Evolutionary conservation across 2,113 vertebrate species (phyloP), one percentile per base, ranked within the genome.

Genomic region (Heterochromis multidens): DNA sequence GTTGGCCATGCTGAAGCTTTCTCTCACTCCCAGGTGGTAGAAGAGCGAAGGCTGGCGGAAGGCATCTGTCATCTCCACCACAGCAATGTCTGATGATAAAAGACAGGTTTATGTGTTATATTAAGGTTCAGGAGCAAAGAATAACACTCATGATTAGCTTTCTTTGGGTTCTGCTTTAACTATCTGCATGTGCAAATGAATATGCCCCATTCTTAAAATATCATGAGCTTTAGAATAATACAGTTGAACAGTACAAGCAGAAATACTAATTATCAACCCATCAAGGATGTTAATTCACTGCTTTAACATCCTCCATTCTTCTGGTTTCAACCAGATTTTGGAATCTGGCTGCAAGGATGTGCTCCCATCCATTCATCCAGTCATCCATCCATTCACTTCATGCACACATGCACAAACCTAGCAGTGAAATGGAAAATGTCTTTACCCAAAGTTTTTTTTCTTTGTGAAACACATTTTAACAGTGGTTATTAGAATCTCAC

Each of bases 1-100:
- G 96, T 99, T 99, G 88, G 97, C 99, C 98, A 99, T 99, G 94
- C 99, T 98, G 97, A 99, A 99, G 93, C 99, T 99, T 90, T 99
- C 99, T 88, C 99, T 90, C 88, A 99, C 99, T 35, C 98, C 99
- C 33, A 99, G 97, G 88, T 99, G 98, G 95, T 99, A 99, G 91
- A 99, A 99, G 54, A 99, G 96, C 2, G 99, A 99, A 1, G 97
- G 98, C 72, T 99, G 98, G n/a, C 99, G 97, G 93, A 99, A 99
- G 14, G 98, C 99, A 0, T 99, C 99, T 0, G 97, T 99, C 98
- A 99, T 99, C 95, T 99, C 99, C 92, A 99, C 99, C 13, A 99
- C 99, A 0, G 98, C 98, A 2, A 99, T 97, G 93, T 99, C 99
- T 99, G 87, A 63, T 1, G 81, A 83, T 2, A 21, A 88, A 14